Evolutionary conservation across 92 coral and sea anemone genomes (phyloP).

Genomic region (Galaxea fascicularis): DNA sequence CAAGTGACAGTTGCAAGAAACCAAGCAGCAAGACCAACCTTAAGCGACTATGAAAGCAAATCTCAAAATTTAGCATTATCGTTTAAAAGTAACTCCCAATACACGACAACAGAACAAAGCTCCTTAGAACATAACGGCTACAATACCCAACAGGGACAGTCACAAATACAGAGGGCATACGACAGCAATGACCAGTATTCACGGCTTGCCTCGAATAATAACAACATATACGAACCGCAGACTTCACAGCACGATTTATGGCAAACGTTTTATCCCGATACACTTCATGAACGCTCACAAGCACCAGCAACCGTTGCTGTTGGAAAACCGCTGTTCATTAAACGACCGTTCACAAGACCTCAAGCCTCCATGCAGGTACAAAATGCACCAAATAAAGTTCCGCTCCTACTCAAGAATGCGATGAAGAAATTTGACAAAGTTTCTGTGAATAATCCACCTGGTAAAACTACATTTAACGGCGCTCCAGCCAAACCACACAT

Average conservation of each 20-base stretch:
- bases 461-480: neutral
- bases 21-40: conserved; percentile 28
- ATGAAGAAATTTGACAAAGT: conserved; percentile 32
- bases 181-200: conserved; percentile 24
- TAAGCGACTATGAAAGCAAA: conserved; percentile 26
- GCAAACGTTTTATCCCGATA: conserved; percentile 36
- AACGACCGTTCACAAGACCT: neutral
- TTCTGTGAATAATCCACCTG: conserved; percentile 12
- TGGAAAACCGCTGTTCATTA: conserved; percentile 40
- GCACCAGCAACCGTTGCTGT: conserved; percentile 7
- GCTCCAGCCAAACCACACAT: neutral
- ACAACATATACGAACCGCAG: neutral
- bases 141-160: conserved; percentile 18
- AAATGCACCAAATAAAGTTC: conserved; percentile 17
- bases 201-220: conserved; percentile 11
- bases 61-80: conserved; percentile 40
- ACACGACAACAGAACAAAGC: neutral
- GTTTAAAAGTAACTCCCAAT: conserved; percentile 20
- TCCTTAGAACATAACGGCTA: neutral
- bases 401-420: conserved; percentile 22
- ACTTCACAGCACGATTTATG: conserved; percentile 29
- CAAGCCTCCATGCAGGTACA: neutral
- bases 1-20: conserved; percentile 27
- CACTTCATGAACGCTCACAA: conserved; percentile 29
- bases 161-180: neutral